These are phyloP conservation scores for Chesias legatella DNA, from an alignment of 2,888 invertebrate species.

Conservation along the genomic window DNA sequence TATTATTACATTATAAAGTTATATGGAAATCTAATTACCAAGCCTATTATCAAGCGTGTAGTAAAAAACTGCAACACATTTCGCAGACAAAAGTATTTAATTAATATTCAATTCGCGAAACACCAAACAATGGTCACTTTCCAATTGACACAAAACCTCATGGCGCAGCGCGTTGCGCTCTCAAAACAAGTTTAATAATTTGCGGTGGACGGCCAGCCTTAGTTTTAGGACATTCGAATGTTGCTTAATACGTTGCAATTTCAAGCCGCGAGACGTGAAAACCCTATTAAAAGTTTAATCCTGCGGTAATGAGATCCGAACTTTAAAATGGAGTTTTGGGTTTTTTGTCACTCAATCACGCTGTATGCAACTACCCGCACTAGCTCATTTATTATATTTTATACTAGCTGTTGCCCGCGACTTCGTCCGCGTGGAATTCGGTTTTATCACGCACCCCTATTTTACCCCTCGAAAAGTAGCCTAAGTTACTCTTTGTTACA, in stretches of 20 bases:
- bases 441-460: too few species aligned
- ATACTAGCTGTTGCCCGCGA: too few species aligned
- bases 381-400: too few species aligned
- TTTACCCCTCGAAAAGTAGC: too few species aligned
- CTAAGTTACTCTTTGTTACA: too few species aligned
- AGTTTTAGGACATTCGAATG: constrained; percentile 30
- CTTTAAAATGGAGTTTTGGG: background rate
- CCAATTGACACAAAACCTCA: constrained; percentile 38
- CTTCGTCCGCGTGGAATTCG: too few species aligned
- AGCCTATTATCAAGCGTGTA: too few species aligned
- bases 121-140: constrained; percentile 38
- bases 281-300: constrained; percentile 32
- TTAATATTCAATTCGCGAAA: constrained; percentile 34
- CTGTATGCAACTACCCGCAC: too few species aligned
- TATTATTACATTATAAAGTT: too few species aligned
- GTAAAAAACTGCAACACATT: background rate
- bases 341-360: background rate
- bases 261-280: constrained; percentile 31
- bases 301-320: constrained; percentile 1
- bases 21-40: too few species aligned
- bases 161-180: constrained; percentile 33
- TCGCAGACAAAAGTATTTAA: constrained; percentile 18
- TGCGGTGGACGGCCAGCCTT: constrained; percentile 37
- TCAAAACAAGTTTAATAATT: constrained; percentile 49
- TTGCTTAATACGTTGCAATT: constrained; percentile 32